Percentiles rank a stretch among this genome's conserved stretches.
Evolutionary conservation across 2,797 vertebrate genomes (phyloP).

Genomic region (Peromyscus melanophrys): DNA sequence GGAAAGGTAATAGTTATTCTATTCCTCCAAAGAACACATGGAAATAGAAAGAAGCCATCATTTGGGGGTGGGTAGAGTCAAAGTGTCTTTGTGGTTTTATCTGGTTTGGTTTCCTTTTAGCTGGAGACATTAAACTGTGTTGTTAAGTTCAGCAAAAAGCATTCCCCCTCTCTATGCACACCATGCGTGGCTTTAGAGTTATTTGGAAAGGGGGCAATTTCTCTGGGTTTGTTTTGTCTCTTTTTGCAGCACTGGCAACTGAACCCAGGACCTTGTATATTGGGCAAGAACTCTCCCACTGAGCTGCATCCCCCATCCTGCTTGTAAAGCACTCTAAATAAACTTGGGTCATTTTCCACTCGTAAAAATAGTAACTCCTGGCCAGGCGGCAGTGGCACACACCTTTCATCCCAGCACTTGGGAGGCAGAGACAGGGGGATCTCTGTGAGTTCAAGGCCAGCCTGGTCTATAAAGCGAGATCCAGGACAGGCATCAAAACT

Average conservation of each 20-base stretch:
- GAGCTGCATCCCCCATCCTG: not conserved
- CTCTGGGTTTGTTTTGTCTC: not conserved
- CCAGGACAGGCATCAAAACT: too few species aligned
- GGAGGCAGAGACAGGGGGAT: too few species aligned
- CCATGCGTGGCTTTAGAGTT: not conserved
- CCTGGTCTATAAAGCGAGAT: too few species aligned
- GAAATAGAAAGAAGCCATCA: not conserved
- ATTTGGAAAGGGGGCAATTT: not conserved
- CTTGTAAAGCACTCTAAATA: conserved; percentile 52
- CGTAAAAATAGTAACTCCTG: not conserved
- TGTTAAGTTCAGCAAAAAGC: not conserved
- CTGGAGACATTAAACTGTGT: not conserved
- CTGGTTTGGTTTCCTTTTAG: conserved; percentile 35
- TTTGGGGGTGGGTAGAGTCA: not conserved
- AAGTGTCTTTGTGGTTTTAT: not conserved
- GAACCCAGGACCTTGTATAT: not conserved
- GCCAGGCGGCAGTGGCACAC: too few species aligned
- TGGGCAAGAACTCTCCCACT: not conserved
- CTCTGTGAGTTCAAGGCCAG: too few species aligned
- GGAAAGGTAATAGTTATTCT: not conserved
- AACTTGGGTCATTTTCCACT: not conserved
- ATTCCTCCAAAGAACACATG: not conserved
- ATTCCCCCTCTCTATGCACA: not conserved
- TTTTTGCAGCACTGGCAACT: not conserved
- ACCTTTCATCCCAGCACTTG: too few species aligned